Evolutionary conservation across 2,888 invertebrate genomes (phyloP), one percentile per base, ranked within the genome.

Genomic region (Trachelus troglodyta): DNA sequence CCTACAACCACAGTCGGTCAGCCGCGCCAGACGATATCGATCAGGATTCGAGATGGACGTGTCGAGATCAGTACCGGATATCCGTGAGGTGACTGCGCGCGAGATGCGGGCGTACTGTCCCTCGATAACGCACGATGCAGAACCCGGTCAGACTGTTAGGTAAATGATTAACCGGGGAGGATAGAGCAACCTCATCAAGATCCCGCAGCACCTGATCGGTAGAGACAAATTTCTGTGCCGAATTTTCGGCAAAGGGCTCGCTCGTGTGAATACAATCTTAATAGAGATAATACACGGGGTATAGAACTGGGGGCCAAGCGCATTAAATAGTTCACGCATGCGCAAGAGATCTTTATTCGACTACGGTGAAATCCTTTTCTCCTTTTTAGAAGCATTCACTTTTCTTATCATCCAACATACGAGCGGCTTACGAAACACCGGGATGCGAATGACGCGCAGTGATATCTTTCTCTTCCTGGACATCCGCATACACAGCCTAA

Each of bases 71-170:
- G 82, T 84, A 88, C 89, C 89, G 89, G 89, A 89, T 89, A 89
- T 89, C 89, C 89, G 89, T 86, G 88, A 88, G 85, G 85, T 85
- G 88, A 87, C 87, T 85, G 84, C 82, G 79, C 83, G 84, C 83
- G 81, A 85, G 84, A 89, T 89, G 89, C 89, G 89, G 89, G 89
- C 84, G 81, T 83, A 84, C 83, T 87, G 86, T 89, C 79, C 77
- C 69, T 56, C 35, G 73, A 56, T 34, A 30, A 73, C 69, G 15
- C 74, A 23, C 56, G 56, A 56, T 9, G 9, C 56, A 9, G 15
- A 56, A 11, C 56, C 56, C 9, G 56, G 56, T 56, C 56, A 9
- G 56, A 56, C 56, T 56, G 23, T 56, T 9, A 23, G 23, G 23
- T 23, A 56, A 56, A 56, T 56, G 56, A 23, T 56, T 56, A 56